Conservation (phyloP, 2,888 invertebrate species). For the Apodemia duryi region DNA sequence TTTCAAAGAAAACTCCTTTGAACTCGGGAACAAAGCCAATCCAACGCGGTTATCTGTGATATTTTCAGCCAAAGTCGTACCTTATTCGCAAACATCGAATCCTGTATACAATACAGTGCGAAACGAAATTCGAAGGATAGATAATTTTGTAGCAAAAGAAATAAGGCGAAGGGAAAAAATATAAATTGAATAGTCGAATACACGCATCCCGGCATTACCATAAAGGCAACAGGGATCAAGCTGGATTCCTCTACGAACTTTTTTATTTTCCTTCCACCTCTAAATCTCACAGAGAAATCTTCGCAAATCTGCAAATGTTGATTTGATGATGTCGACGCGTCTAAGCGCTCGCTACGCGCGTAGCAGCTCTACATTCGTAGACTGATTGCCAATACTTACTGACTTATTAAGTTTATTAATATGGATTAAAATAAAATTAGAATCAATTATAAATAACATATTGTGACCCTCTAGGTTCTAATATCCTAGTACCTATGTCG, state of each 20-base stretch:
- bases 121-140: conserved; percentile 78
- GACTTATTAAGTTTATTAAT: background rate
- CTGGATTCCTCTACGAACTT: conserved; percentile 78
- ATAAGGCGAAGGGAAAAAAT: conserved; percentile 76
- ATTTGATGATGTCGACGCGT: conserved; percentile 70
- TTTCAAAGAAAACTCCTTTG: conserved; percentile 71
- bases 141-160: conserved; percentile 75
- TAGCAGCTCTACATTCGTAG: conserved; percentile 26
- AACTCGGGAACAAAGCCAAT: conserved; percentile 76
- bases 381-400: conserved; percentile 7
- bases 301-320: conserved; percentile 80
- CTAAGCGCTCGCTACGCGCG: conserved; percentile 23
- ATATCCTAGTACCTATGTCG: too few species aligned
- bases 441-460: too few species aligned
- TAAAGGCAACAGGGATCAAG: conserved; percentile 78
- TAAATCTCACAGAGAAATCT: conserved; percentile 77
- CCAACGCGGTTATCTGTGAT: conserved; percentile 74
- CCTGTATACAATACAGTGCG: conserved; percentile 76
- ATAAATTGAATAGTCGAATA: conserved; percentile 79
- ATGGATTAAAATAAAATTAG: conserved; percentile 19
- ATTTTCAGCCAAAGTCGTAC: conserved; percentile 70
- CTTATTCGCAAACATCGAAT: conserved; percentile 77
- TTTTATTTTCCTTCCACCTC: conserved; percentile 80
- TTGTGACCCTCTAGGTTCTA: too few species aligned
- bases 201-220: conserved; percentile 78